These are phyloP conservation scores for Agrochola circellaris DNA, from an alignment of 2,888 invertebrate species.

Conservation along the genomic window DNA sequence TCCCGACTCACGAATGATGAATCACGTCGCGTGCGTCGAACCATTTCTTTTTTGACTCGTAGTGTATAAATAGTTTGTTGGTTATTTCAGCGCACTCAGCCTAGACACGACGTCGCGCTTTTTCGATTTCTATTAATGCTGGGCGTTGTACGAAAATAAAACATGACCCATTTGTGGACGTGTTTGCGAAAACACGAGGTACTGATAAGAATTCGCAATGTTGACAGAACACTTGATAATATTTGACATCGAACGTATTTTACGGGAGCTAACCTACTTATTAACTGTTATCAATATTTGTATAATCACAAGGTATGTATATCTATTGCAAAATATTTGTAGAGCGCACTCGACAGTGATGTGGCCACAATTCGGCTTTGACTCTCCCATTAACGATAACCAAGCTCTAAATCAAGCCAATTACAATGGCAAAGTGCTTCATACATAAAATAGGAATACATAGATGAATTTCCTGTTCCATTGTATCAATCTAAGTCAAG, in stretches of 20 bases:
- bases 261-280: slow-evolving; percentile 88
- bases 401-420: slow-evolving; percentile 38
- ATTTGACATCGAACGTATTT: slow-evolving; percentile 84
- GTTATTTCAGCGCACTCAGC: slow-evolving; percentile 75
- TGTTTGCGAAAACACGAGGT: slow-evolving; percentile 82
- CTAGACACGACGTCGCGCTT: slow-evolving; percentile 79
- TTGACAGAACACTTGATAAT: slow-evolving; percentile 87
- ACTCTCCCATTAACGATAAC: slow-evolving; percentile 38
- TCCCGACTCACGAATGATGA: slow-evolving; percentile 82
- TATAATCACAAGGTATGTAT: slow-evolving; percentile 78
- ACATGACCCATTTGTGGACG: slow-evolving; percentile 81
- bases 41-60: slow-evolving; percentile 80
- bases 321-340: slow-evolving; percentile 81
- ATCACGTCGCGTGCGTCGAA: slow-evolving; percentile 84
- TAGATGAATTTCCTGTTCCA: slow-evolving; percentile 56
- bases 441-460: slow-evolving; percentile 39
- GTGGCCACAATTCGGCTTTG: slow-evolving; percentile 53
- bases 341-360: slow-evolving; percentile 52
- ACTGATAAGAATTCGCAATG: slow-evolving; percentile 87
- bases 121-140: slow-evolving; percentile 72
- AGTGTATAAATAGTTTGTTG: slow-evolving; percentile 75
- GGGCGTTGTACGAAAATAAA: slow-evolving; percentile 79
- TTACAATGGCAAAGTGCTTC: slow-evolving; percentile 42
- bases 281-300: slow-evolving; percentile 86
- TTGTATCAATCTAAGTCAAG: slow-evolving; percentile 55